Evolutionary conservation across 2,797 vertebrate species (phyloP), one percentile per base, ranked within the genome.

Genomic region (Crocidura indochinensis): DNA sequence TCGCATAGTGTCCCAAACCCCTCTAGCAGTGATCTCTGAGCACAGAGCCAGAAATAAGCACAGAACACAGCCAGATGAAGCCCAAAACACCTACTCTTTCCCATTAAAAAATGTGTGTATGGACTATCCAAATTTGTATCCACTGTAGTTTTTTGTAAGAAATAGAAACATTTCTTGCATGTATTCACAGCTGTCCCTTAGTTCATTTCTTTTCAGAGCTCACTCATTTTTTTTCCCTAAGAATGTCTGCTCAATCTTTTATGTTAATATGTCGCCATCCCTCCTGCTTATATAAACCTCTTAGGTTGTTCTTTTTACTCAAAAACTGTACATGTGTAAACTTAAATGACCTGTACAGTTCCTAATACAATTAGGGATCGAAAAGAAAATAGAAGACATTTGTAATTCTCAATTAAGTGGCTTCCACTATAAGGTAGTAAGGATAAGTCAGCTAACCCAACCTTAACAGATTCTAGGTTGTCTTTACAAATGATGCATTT

Each of bases 211-310:
- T 91, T 90, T 51, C 51, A 90, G 71, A 85, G 84, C 38, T 20
- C 26, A 47, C 53, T 49, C 31, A 31, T 72, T 93, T 76, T 38
- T 76, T 90, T 76, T 90, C 17, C 51, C 73, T 71, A 71, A 83
- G 65, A 44, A 29, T 73, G 27, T 67, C 27, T 80, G 71, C 82
- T 38, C 87, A 62, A 49, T 91, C 29, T 94, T 92, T 84, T 91
- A 17, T 84, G 19, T 83, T 84, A 84, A 56, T 60, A 2, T 74
- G 20, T 84, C 47, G 65, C 6, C 71, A 6, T 71, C 64, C 67
- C 44, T 71, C 64, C 67, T 47, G 24, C 44, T 84, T 82, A 79
- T 82, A 46, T 94, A 85, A 93, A 76, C 38, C 64, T 65, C 47
- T 88, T 78, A 56, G n/a, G 22, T 29, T 76, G 15, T 38, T 38